These are phyloP conservation scores for Pandemis heparana DNA, from an alignment of 2,888 invertebrate genomes.

Conservation along the genomic window DNA sequence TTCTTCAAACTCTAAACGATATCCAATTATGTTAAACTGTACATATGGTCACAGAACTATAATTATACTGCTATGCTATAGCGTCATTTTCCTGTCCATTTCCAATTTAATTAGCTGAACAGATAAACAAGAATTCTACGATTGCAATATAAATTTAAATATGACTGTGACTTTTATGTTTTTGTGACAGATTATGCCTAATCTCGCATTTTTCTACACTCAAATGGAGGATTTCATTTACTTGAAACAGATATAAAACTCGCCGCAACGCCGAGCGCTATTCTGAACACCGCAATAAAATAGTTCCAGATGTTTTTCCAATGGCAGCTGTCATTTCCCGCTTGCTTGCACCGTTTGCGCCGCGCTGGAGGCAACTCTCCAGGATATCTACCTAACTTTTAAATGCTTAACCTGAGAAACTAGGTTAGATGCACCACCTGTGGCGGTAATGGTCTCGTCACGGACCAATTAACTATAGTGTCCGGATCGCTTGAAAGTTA, in stretches of 20 bases:
- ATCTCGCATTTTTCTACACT: background rate
- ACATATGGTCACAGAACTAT: too few relatives aligned
- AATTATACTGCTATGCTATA: too few relatives aligned
- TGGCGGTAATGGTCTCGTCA: constrained; percentile 53
- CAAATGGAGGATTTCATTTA: constrained; percentile 6
- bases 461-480: constrained; percentile 30
- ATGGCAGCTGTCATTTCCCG: constrained; percentile 30
- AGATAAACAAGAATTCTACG: too few relatives aligned
- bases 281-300: constrained; percentile 31
- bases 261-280: constrained; percentile 4
- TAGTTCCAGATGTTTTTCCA: constrained; percentile 25
- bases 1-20: too few relatives aligned
- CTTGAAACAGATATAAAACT: constrained; percentile 19
- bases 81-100: too few relatives aligned
- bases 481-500: constrained; percentile 13
- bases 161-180: background rate
- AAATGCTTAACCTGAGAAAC: constrained; percentile 64
- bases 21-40: too few relatives aligned
- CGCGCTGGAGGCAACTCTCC: constrained; percentile 50
- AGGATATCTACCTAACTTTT: constrained; percentile 68
- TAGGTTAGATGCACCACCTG: constrained; percentile 73
- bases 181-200: background rate
- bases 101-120: too few relatives aligned
- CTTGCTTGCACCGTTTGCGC: constrained; percentile 42
- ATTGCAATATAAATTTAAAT: too few relatives aligned